Conservation (phyloP, 2,797 vertebrate species). For the Muscicapa comitata region DNA sequence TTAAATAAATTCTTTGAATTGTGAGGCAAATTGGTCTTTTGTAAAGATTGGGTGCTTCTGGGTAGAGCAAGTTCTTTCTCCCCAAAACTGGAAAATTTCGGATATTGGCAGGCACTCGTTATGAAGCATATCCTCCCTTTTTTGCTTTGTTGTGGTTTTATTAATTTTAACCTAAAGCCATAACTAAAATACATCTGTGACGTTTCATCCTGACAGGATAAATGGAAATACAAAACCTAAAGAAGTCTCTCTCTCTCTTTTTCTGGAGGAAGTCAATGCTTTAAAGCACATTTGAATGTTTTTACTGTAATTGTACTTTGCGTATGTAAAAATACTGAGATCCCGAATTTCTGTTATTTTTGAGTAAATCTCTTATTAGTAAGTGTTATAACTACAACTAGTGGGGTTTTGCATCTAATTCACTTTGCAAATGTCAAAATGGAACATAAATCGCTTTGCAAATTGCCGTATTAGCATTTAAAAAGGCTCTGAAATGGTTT, state of each 20-base stretch:
- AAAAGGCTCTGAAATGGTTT: constrained; percentile 54
- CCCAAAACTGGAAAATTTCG: constrained; percentile 15
- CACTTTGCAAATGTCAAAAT: constrained; percentile 59
- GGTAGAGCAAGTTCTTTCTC: constrained; percentile 8
- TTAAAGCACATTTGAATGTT: constrained; percentile 27
- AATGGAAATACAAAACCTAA: constrained; percentile 24
- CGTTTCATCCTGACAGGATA: constrained; percentile 44
- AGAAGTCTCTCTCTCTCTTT: not conserved
- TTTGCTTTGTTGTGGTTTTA: constrained; percentile 54
- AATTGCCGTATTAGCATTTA: constrained; percentile 63
- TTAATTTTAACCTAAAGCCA: constrained; percentile 50
- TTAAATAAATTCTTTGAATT: constrained; percentile 59
- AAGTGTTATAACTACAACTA: constrained; percentile 48
- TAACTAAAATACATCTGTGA: constrained; percentile 54
- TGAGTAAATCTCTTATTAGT: constrained; percentile 55
- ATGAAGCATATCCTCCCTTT: constrained; percentile 11
- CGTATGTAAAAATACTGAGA: constrained; percentile 2
- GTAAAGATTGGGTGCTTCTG: constrained; percentile 3
- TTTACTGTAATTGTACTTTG: constrained; percentile 47
- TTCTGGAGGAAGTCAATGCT: not conserved
- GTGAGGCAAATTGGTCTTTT: constrained; percentile 48
- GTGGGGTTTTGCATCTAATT: constrained; percentile 56
- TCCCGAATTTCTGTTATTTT: constrained; percentile 34
- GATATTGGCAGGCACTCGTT: constrained; percentile 24
- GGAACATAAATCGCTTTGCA: constrained; percentile 53